phyloP scores from a whole-genome alignment of 2,113 vertebrate species.

The Callopanchax toddi region DNA sequence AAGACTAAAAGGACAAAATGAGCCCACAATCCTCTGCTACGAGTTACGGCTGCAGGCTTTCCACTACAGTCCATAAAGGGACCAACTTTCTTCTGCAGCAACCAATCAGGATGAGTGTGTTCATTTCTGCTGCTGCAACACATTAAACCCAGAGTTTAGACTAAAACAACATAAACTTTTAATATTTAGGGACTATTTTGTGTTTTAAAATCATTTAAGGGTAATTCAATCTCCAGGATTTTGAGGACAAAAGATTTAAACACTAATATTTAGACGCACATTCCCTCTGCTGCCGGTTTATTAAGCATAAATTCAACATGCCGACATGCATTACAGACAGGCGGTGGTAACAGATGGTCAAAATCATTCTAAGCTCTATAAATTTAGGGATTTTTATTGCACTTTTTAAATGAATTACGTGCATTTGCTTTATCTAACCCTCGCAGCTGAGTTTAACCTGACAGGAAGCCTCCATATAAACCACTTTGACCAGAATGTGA shows the following conservation, averaged over 20 bases:
- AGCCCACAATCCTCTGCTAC: constrained; percentile 26
- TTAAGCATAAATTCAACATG: no score
- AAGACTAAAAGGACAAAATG: constrained; percentile 20
- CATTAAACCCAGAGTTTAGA: no score
- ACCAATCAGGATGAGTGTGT: background rate
- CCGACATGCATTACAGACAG: no score
- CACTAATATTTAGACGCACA: background rate
- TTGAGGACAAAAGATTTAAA: background rate
- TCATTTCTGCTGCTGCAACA: background rate
- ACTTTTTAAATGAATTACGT: background rate
- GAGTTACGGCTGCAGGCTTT: background rate
- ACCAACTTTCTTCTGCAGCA: constrained; percentile 3
- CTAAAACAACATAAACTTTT: no score
- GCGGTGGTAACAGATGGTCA: no score
- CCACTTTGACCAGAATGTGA: background rate
- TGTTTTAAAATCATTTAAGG: no score
- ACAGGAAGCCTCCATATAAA: no score
- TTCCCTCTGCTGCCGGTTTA: background rate
- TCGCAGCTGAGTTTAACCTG: background rate
- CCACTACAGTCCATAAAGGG: constrained; percentile 9
- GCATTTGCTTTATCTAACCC: background rate
- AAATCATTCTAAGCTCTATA: background rate
- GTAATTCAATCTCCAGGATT: no score
- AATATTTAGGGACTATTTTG: no score
- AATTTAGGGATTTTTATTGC: background rate